phyloP scores from a whole-genome alignment of 2,113 vertebrate species.

The Scatophagus argus region DNA sequence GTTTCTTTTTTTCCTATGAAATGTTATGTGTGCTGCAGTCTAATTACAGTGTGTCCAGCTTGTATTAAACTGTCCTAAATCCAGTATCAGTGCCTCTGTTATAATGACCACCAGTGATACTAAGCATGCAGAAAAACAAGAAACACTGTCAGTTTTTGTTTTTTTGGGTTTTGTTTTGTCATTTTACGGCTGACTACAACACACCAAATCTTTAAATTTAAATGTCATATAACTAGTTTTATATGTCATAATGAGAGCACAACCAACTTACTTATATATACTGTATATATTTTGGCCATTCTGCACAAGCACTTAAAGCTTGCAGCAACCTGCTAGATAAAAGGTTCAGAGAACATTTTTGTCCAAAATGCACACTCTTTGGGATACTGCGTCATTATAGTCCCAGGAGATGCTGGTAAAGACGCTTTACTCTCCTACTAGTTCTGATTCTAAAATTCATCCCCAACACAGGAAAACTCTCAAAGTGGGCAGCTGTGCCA shows the following conservation, averaged over 20 bases:
- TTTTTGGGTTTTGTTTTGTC: no score
- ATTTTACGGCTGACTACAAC: slow-evolving; percentile 16
- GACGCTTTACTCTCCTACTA: slow-evolving; percentile 20
- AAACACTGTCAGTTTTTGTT: background rate
- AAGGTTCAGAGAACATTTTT: slow-evolving; percentile 39
- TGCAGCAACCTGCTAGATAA: slow-evolving; percentile 16
- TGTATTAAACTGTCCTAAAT: slow-evolving; percentile 4
- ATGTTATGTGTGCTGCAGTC: background rate
- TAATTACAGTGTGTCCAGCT: background rate
- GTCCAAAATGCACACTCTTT: slow-evolving; percentile 32
- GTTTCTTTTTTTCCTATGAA: background rate
- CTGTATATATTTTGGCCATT: slow-evolving; percentile 4
- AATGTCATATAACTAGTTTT: slow-evolving; percentile 5
- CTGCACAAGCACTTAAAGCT: slow-evolving; percentile 26
- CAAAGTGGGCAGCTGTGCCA: slow-evolving; percentile 33
- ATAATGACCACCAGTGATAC: background rate
- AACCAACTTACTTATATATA: background rate
- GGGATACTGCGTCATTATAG: slow-evolving; percentile 12
- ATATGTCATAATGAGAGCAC: slow-evolving; percentile 19
- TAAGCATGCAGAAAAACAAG: background rate
- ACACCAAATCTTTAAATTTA: slow-evolving; percentile 5
- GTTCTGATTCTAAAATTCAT: slow-evolving; percentile 47
- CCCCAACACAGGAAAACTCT: slow-evolving; percentile 26
- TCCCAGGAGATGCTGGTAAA: slow-evolving; percentile 39
- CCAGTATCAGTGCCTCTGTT: background rate